These are phyloP conservation scores for Temnothorax rugatulus DNA, from an alignment of 2,888 invertebrate species.

Conservation along the genomic window DNA sequence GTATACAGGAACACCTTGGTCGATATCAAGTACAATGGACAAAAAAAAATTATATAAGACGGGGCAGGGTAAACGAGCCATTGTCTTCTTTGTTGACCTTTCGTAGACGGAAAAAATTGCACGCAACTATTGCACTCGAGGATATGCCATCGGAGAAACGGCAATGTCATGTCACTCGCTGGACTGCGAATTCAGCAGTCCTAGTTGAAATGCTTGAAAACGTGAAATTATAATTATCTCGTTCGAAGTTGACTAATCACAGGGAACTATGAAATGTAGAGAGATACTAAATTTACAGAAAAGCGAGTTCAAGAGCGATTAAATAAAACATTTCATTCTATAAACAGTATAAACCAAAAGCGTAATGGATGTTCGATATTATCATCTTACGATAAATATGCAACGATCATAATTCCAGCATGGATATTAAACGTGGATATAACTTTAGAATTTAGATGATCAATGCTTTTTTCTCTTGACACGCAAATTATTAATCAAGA, in stretches of 20 bases:
- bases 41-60: constrained; percentile 61
- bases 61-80: constrained; percentile 33
- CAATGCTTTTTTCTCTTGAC: not conserved
- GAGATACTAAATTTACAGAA: not conserved
- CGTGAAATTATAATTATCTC: not conserved
- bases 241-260: not conserved
- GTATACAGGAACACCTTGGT: constrained; percentile 43
- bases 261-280: not conserved
- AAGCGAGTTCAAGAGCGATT: not conserved
- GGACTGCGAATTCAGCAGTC: not conserved
- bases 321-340: not conserved
- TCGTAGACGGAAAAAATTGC: constrained; percentile 46
- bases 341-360: not conserved
- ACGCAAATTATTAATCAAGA: not conserved
- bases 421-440: not conserved
- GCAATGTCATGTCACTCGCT: constrained; percentile 20
- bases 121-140: constrained; percentile 29
- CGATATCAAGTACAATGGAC: constrained; percentile 57
- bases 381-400: not conserved
- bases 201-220: not conserved
- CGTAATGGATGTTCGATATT: not conserved
- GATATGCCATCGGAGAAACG: constrained; percentile 17
- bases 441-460: not conserved
- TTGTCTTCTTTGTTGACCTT: constrained; percentile 57
- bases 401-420: not conserved